These are phyloP conservation scores for Diadema setosum DNA, from an alignment of 35 echinoderm and acorn worm genomes.

Conservation along the genomic window DNA sequence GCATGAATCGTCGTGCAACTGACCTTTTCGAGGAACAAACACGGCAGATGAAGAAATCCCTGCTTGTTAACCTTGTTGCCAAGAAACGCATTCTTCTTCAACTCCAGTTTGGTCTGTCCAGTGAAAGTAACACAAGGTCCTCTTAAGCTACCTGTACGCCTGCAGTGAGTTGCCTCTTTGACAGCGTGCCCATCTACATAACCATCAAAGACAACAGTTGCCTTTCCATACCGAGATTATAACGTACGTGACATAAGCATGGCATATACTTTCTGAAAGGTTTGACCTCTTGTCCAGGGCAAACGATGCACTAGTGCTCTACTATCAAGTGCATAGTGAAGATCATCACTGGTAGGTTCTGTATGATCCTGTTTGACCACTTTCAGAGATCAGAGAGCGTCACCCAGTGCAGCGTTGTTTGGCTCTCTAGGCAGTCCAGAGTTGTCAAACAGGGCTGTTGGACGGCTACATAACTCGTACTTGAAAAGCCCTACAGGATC, in stretches of 20 bases:
- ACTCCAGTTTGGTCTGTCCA: slow-evolving; percentile 4
- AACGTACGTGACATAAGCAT: slow-evolving; percentile 26
- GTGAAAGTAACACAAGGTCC: slow-evolving; percentile 24
- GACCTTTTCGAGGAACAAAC: not conserved
- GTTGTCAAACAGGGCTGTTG: slow-evolving; percentile 37
- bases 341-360: not conserved
- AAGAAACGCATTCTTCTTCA: slow-evolving; percentile 43
- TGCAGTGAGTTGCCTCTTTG: slow-evolving; percentile 44
- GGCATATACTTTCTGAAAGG: slow-evolving; percentile 31
- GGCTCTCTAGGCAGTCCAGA: slow-evolving; percentile 28
- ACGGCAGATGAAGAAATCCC: slow-evolving; percentile 1
- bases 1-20: slow-evolving; percentile 45
- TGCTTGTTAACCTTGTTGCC: slow-evolving; percentile 45
- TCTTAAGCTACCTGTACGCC: slow-evolving; percentile 12
- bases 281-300: slow-evolving; percentile 23
- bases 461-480: slow-evolving; percentile 32
- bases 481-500: slow-evolving; percentile 35
- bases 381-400: slow-evolving; percentile 36
- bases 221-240: slow-evolving; percentile 15
- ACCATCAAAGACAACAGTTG: too few species aligned
- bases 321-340: slow-evolving; percentile 31
- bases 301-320: slow-evolving; percentile 24
- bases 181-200: not conserved
- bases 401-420: slow-evolving; percentile 33
- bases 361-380: slow-evolving; percentile 36